A percentile compares a stretch with the other conserved stretches of the same genome.
phyloP scores from a whole-genome alignment of 2,888 invertebrate species.

The Drosophila anceps region DNA sequence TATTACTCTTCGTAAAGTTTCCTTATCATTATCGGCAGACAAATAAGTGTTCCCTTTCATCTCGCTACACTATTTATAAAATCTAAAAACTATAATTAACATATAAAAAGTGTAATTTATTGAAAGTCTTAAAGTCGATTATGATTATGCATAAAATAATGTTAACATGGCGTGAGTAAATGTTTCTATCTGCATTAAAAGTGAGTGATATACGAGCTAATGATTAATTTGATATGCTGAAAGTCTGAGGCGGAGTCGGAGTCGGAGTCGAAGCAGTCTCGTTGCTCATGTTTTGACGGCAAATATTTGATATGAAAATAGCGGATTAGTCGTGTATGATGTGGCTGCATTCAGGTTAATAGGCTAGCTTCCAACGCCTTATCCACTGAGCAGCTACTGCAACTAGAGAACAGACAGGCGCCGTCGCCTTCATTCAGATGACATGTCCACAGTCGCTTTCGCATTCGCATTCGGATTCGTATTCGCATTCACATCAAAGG shows the following conservation, averaged over 20 bases:
- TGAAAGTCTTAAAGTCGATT: conserved; percentile 4
- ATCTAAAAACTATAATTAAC: not conserved
- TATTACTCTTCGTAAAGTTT: not conserved
- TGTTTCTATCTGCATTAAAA: conserved; percentile 4
- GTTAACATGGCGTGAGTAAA: conserved; percentile 10
- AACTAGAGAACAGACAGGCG: not conserved
- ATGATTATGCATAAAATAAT: conserved; percentile 13
- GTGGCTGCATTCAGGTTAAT: conserved; percentile 54
- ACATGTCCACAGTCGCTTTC: conserved; percentile 22
- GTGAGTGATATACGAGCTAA: conserved; percentile 2
- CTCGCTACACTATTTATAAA: not conserved
- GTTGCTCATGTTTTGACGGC: conserved; percentile 19
- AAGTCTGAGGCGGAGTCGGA: not conserved
- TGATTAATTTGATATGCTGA: conserved; percentile 23
- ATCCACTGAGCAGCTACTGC: conserved; percentile 6
- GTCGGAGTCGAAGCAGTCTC: not conserved
- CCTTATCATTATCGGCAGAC: not conserved
- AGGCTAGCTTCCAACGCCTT: conserved; percentile 29
- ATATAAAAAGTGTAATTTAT: not conserved
- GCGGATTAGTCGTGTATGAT: conserved; percentile 27
- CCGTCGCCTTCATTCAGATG: conserved; percentile 34
- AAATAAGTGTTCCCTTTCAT: not conserved
- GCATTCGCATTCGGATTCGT: conserved; percentile 25
- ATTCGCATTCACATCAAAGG: conserved; percentile 62
- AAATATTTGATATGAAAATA: conserved; percentile 30